Percentiles rank a stretch among this genome's conserved stretches.
phyloP scores from a whole-genome alignment of 2,888 invertebrate genomes.

The Athalia cordata region DNA sequence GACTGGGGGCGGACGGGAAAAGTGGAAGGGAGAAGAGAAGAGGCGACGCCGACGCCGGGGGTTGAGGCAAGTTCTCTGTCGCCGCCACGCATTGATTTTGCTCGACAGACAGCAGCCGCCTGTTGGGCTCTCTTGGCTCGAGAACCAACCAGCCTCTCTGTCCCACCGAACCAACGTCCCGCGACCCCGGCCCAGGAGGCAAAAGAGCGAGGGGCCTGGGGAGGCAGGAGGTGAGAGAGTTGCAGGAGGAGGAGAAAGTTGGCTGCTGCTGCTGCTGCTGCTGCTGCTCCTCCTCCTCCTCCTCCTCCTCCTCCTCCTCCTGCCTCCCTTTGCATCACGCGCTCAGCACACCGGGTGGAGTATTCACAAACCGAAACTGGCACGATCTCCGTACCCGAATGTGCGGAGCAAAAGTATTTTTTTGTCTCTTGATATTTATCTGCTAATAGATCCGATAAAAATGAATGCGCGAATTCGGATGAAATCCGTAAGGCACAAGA shows the following conservation, averaged over 20 bases:
- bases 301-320: slow-evolving; percentile 2
- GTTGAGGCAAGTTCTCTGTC: slow-evolving; percentile 63
- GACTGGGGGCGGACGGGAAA: slow-evolving; percentile 41
- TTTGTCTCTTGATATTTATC: not conserved
- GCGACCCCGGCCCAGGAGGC: slow-evolving; percentile 7
- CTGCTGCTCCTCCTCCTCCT: slow-evolving; percentile 11
- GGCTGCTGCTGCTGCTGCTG: slow-evolving; percentile 27
- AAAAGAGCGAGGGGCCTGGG: slow-evolving; percentile 1
- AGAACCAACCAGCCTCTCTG: slow-evolving; percentile 59
- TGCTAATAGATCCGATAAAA: not conserved
- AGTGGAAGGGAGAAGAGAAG: slow-evolving; percentile 48
- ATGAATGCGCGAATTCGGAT: not conserved
- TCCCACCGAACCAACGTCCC: slow-evolving; percentile 44
- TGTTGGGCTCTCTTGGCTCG: slow-evolving; percentile 64
- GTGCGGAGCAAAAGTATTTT: not conserved
- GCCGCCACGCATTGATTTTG: slow-evolving; percentile 72
- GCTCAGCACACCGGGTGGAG: slow-evolving; percentile 6
- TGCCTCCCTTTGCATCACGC: slow-evolving; percentile 24
- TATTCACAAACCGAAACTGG: slow-evolving; percentile 18
- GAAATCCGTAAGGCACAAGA: too few relatives aligned
- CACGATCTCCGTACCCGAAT: not conserved
- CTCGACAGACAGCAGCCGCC: slow-evolving; percentile 69
- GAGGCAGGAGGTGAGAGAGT: not conserved
- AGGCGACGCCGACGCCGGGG: slow-evolving; percentile 39
- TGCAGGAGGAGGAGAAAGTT: not conserved